Evolutionary conservation across 2,113 vertebrate genomes (phyloP), one percentile per base, ranked within the genome.

Genomic region (Oryzias woworae): DNA sequence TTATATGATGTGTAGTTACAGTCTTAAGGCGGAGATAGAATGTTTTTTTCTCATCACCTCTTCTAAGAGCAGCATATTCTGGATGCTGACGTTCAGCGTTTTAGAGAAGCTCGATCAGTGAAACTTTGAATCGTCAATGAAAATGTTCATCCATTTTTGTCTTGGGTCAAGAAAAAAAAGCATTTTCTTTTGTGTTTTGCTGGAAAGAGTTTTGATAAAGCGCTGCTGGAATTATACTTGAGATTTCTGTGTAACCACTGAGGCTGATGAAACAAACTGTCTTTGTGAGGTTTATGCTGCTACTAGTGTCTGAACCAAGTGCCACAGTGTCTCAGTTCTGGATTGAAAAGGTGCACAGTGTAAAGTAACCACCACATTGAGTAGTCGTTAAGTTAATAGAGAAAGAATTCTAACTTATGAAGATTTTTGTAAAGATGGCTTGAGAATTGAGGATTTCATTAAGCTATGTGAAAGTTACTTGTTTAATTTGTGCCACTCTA

Each of bases 371-470:
- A 95, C 93, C 95, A 92, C 93, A 92, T 95, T 94, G 93, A 94
- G 95, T 95, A 97, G 95, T 95, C 95, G 95, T 95, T 99, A 97
- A 97, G 94, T 98, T 98, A 97, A 98, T 95, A 92, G 92, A 90
- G 93, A 90, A 89, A 85, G 94, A 36, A 90, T 95, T 89, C 78
- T 98, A 97, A 98, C 98, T 98, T 98, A 98, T 99, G 95, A 98
- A 96, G 93, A 95, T 92, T 96, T 98, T 98, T 99, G 95, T 99
- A 98, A 95, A 98, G 94, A 95, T 91, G 93, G 94, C 87, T 91
- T 88, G 81, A 92, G 86, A 76, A 95, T 93, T 93, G 92, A 95
- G 91, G 95, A 95, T 97, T 97, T 97, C 93, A 94, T 94, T 96
- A 94, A 95, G 92, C 94, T 96, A 95, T 95, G 95, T 94, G 92